Percentiles rank a stretch among this genome's conserved stretches.
Evolutionary conservation across 2,888 invertebrate species (phyloP).

Genomic region (Xestia ashworthii): DNA sequence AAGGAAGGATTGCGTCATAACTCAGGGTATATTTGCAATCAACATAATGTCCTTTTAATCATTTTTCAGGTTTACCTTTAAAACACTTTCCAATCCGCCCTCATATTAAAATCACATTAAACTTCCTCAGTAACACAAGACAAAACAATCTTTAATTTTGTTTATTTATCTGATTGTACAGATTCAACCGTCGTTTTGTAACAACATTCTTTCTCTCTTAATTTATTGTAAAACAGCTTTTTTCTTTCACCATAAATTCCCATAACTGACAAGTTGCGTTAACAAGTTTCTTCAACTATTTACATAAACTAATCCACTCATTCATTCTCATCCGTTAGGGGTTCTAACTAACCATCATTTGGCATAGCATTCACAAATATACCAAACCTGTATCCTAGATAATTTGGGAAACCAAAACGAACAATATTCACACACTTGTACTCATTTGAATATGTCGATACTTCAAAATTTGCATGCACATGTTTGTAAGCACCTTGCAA

Average conservation of each 20-base stretch:
- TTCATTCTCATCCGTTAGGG: conserved; percentile 62
- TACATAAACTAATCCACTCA: conserved; percentile 61
- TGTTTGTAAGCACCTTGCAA: conserved; percentile 65
- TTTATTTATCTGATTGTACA: not conserved
- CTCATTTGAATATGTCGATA: conserved; percentile 82
- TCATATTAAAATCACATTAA: not conserved
- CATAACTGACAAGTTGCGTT: conserved; percentile 29
- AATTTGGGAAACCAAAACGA: conserved; percentile 77
- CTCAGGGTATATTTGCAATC: not conserved
- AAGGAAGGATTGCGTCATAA: not conserved
- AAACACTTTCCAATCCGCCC: not conserved
- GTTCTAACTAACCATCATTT: conserved; percentile 56
- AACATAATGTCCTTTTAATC: not conserved
- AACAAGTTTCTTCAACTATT: conserved; percentile 52
- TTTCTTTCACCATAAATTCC: conserved; percentile 18
- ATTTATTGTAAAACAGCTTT: not conserved
- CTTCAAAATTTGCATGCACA: conserved; percentile 74
- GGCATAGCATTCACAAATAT: conserved; percentile 51
- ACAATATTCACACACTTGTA: conserved; percentile 83
- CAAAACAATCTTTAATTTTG: not conserved
- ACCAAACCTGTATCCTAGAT: conserved; percentile 62
- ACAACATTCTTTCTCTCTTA: not conserved
- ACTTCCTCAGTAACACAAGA: not conserved
- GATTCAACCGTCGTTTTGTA: conserved; percentile 1
- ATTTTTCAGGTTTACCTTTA: not conserved